Evolutionary conservation across 30 jellyfish, hydroid and myxozoan genomes (phyloP).

Genomic region (Catostylus mosaicus): DNA sequence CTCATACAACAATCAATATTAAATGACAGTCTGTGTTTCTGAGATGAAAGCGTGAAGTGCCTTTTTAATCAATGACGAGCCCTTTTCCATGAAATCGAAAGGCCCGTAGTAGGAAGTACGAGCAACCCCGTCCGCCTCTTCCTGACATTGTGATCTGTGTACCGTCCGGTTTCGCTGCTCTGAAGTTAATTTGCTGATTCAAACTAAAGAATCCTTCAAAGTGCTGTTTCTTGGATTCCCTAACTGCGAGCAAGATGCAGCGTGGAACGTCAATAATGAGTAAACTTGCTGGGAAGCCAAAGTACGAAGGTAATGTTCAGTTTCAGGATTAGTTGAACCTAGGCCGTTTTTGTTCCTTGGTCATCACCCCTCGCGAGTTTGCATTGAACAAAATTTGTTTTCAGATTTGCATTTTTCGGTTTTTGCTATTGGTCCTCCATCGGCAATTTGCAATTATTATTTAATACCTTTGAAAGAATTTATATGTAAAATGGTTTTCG

Average conservation of each 20-base stretch:
- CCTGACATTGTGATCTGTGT: too few species aligned
- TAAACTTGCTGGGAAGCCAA: constrained; percentile 60
- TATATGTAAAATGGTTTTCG: too few species aligned
- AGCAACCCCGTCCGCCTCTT: not conserved
- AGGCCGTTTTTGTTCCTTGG: not conserved
- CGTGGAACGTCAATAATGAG: constrained; percentile 67
- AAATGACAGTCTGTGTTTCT: not conserved
- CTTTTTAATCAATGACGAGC: not conserved
- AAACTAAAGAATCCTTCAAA: too few species aligned
- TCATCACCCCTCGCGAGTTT: too few species aligned
- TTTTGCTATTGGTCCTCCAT: too few species aligned
- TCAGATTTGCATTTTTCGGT: too few species aligned
- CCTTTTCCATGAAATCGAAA: not conserved
- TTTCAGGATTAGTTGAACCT: not conserved
- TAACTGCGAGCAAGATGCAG: constrained; percentile 10
- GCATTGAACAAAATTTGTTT: too few species aligned
- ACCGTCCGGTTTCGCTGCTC: too few species aligned
- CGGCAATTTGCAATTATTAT: too few species aligned
- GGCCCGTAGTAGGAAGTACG: not conserved
- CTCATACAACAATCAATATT: not conserved
- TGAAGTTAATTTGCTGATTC: too few species aligned
- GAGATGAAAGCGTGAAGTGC: constrained; percentile 8
- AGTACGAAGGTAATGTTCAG: constrained; percentile 45
- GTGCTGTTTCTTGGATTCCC: not conserved
- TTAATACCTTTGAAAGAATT: too few species aligned